Base-by-base conservation (phyloP, 92 coral and sea anemone genomes). In the Umimayanthus kanabou region DNA sequence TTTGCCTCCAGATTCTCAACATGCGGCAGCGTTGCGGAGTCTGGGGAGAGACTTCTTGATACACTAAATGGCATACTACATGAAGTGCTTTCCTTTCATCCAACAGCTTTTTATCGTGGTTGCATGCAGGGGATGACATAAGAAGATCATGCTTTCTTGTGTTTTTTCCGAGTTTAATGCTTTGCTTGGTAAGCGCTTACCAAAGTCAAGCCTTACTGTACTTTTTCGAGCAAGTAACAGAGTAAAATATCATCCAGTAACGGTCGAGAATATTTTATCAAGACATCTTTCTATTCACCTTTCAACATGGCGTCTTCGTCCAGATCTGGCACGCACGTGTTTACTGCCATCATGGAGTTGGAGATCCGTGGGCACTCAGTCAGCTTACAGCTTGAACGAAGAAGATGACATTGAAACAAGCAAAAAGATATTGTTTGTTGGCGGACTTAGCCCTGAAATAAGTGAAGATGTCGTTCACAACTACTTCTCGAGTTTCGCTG, bases 401-500 rank as follows among this genome's bases (percentile, higher is more conserved):
- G 86, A 82, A 39, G 87, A 81, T 58, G 87, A 88, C 23, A 47
- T 88, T 15, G 87, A 88, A 53, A 67, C 72, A 26, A 81, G 85
- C 22, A 79, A 58, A 10, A 88, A 79, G 26, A 26, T 77, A 42
- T 57, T 85, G 39, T 90, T 85, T 78, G 77, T 89, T 26, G 88
- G 91, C 64, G 88, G 85, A 76, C 64, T 84, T 67, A 84, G 55
- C 79, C 73, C 43, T 43, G 81, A 89, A 85, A 77, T 69, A 57
- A 20, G 25, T 20, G 85, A 89, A 65, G 80, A 66, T 8, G 64
- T 26, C 66, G 43, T 84, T 77, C 71, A 37, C 26, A 66, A 67
- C 22, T 89, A 89, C 77, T 88, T 88, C 61, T 30, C 86, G 25
- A 71, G 43, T 66, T 49, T 80, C 47, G 87, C 86, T 28, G 90